Evolutionary conservation across 2,888 invertebrate genomes (phyloP).

Genomic region (Anaspis maculata): DNA sequence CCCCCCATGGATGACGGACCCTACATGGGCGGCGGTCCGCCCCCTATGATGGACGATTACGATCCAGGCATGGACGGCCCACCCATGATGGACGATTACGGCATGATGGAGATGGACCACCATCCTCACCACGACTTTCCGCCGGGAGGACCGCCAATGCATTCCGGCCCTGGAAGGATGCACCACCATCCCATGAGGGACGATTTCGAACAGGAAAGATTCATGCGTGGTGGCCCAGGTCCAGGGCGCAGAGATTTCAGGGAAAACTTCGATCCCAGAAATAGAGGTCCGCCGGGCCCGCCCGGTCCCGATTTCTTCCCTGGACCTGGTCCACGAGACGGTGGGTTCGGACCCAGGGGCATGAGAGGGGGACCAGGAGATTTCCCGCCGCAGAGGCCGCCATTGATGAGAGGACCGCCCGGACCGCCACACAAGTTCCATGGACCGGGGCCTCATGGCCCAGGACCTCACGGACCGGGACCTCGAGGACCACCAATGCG

Average conservation of each 20-base stretch:
- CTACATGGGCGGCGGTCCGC: conserved; percentile 7
- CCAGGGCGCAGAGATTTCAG: conserved; percentile 24
- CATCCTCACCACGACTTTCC: conserved; percentile 35
- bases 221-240: conserved; percentile 25
- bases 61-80: conserved; percentile 10
- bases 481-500: no score
- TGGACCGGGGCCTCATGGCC: no score
- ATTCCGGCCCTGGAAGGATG: conserved; percentile 6
- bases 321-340: conserved; percentile 17
- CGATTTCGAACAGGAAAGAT: conserved; percentile 24
- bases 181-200: conserved; percentile 11
- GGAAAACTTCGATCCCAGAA: conserved; percentile 20
- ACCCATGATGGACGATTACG: conserved; percentile 17
- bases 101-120: conserved; percentile 9
- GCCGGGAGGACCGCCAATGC: conserved; percentile 20
- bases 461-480: no score
- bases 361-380: conserved; percentile 19
- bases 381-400: conserved; percentile 19
- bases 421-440: not conserved
- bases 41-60: conserved; percentile 8
- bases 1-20: conserved; percentile 13
- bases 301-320: conserved; percentile 22
- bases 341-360: conserved; percentile 28
- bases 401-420: conserved; percentile 15
- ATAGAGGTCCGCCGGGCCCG: conserved; percentile 18